Evolutionary conservation across 1,140 invertebrate genomes (phyloP).

Genomic region (Phthorimaea operculella): DNA sequence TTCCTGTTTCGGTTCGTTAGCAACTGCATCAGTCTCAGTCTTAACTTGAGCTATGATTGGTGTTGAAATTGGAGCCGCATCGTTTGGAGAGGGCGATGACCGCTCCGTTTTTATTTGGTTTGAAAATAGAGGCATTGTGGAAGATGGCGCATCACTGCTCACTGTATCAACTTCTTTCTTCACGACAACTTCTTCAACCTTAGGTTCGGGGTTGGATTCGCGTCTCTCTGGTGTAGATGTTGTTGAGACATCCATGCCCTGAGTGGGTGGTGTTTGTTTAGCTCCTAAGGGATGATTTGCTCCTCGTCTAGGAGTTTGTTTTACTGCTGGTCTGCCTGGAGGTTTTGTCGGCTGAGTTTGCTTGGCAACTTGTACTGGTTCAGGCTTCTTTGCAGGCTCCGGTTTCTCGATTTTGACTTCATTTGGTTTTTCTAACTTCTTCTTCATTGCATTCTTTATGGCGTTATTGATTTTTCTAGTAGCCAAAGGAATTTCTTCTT

Average conservation of each 20-base stretch:
- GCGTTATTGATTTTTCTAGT: slow-evolving; percentile 8
- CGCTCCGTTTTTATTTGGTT: slow-evolving; percentile 50
- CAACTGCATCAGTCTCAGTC: slow-evolving; percentile 32
- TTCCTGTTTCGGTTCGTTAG: slow-evolving; percentile 14
- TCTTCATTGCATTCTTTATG: background rate
- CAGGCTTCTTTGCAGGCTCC: slow-evolving; percentile 22
- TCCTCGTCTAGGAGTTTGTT: slow-evolving; percentile 55
- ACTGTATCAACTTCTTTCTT: slow-evolving; percentile 44
- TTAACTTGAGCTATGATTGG: slow-evolving; percentile 48
- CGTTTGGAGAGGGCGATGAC: slow-evolving; percentile 32
- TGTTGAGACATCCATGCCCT: slow-evolving; percentile 7
- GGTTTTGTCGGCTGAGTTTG: slow-evolving; percentile 15
- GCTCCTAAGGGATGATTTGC: slow-evolving; percentile 22
- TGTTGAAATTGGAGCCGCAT: slow-evolving; percentile 24
- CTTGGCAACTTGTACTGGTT: slow-evolving; percentile 13
- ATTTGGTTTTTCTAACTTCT: background rate
- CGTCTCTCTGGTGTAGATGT: slow-evolving; percentile 25
- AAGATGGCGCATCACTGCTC: slow-evolving; percentile 14
- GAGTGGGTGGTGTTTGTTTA: slow-evolving; percentile 20
- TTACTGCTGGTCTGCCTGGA: slow-evolving; percentile 39
- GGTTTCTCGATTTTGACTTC: slow-evolving; percentile 30
- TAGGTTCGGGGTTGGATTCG: slow-evolving; percentile 22
- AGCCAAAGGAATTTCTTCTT: slow-evolving; percentile 19
- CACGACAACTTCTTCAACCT: slow-evolving; percentile 38
- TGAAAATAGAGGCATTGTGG: slow-evolving; percentile 36